Conservation (phyloP, 2,113 vertebrate species). For the Bettongia penicillata region DNA sequence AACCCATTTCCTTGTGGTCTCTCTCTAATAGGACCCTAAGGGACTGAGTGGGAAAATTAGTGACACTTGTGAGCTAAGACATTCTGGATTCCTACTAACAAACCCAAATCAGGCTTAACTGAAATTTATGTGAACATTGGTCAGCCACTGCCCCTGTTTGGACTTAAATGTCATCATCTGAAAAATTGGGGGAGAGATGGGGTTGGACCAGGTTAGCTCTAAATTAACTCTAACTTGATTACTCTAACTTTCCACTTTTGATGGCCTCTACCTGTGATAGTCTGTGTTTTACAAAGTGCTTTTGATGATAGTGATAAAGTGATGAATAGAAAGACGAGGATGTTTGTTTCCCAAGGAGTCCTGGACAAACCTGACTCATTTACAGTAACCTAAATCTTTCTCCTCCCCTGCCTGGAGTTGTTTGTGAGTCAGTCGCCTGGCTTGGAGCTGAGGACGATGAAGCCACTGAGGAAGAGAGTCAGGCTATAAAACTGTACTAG, state of each 20-base stretch:
- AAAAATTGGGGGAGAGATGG: background rate
- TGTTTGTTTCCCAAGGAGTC: background rate
- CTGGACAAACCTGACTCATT: background rate
- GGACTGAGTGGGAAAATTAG: background rate
- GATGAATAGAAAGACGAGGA: slow-evolving; percentile 27
- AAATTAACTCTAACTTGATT: background rate
- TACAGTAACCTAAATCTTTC: background rate
- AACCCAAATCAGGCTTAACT: background rate
- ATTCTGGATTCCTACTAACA: background rate
- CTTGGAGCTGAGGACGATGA: slow-evolving; percentile 14
- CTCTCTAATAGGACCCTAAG: background rate
- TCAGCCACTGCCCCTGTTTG: background rate
- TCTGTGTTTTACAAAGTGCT: background rate
- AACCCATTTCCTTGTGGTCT: background rate
- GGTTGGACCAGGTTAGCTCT: background rate
- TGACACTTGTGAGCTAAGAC: background rate
- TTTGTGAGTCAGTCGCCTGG: slow-evolving; percentile 42
- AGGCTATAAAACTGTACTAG: slow-evolving; percentile 10
- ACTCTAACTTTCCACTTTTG: background rate
- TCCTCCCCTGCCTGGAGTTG: background rate
- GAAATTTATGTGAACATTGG: background rate
- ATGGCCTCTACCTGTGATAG: background rate
- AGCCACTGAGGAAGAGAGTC: background rate
- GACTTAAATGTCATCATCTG: background rate
- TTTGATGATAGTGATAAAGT: background rate